Conservation (phyloP, 2,797 vertebrate species). For the Synaphobranchus kaupii region DNA sequence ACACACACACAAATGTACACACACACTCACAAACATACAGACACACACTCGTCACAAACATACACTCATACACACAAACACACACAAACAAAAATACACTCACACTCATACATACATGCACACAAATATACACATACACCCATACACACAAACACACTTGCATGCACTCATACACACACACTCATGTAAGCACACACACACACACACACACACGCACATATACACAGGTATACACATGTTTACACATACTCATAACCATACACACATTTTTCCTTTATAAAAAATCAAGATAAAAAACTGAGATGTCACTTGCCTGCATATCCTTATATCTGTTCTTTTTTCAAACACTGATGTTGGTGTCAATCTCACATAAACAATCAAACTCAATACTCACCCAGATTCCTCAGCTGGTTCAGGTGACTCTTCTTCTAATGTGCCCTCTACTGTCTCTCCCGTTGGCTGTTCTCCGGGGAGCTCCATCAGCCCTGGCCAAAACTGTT, state of each 20-base stretch:
- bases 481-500: conserved; percentile 19
- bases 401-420: conserved; percentile 1
- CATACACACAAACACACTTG: background rate
- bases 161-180: background rate
- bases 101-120: background rate
- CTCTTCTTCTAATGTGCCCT: background rate
- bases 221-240: background rate
- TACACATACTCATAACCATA: conserved; percentile 1
- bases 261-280: background rate
- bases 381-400: conserved; percentile 13
- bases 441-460: conserved; percentile 27
- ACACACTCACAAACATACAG: background rate
- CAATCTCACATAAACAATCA: background rate
- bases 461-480: conserved; percentile 47
- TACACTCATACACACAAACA: conserved; percentile 15
- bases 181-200: background rate
- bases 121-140: background rate
- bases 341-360: background rate
- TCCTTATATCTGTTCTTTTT: background rate
- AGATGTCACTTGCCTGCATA: background rate
- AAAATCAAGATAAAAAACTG: background rate
- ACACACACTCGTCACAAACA: background rate
- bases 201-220: background rate
- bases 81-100: conserved; percentile 11
- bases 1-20: background rate